Conservation (phyloP, 2,888 invertebrate genomes). For the Theretra japonica region DNA sequence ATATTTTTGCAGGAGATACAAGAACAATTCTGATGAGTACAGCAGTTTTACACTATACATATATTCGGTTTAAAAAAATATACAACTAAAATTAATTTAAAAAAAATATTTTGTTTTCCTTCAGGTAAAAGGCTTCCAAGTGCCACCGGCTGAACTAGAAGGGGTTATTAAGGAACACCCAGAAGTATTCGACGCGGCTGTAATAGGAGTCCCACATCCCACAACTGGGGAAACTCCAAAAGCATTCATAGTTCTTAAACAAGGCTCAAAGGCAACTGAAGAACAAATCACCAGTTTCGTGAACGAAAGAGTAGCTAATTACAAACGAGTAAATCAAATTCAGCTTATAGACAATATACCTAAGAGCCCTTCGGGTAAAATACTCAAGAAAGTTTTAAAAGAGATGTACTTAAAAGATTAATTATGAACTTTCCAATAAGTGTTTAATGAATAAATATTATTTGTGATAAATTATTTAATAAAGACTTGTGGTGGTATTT, state of each 20-base stretch:
- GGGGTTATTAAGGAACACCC: constrained; percentile 89
- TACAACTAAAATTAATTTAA: too few relatives aligned
- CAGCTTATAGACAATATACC: constrained; percentile 88
- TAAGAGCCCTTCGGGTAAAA: constrained; percentile 91
- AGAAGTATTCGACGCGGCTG: constrained; percentile 91
- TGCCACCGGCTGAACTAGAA: constrained; percentile 95
- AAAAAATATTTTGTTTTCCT: constrained; percentile 28
- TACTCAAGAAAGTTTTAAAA: constrained; percentile 86
- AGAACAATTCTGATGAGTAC: too few relatives aligned
- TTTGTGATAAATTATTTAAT: too few relatives aligned
- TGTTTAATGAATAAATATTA: too few relatives aligned
- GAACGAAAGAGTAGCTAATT: constrained; percentile 88
- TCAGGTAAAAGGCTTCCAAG: constrained; percentile 88
- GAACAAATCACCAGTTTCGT: constrained; percentile 87
- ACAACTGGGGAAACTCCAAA: constrained; percentile 89
- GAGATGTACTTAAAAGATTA: constrained; percentile 49
- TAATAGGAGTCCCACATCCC: constrained; percentile 90
- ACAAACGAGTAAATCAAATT: constrained; percentile 89
- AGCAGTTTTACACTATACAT: too few relatives aligned
- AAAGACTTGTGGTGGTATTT: too few relatives aligned
- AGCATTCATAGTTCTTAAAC: constrained; percentile 88
- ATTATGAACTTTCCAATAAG: too few relatives aligned
- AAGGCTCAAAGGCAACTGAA: constrained; percentile 67
- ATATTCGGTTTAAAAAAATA: too few relatives aligned
- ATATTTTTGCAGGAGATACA: constrained; percentile 1